phyloP scores from a whole-genome alignment of 2,888 invertebrate genomes.

The Trimorus sp. region DNA sequence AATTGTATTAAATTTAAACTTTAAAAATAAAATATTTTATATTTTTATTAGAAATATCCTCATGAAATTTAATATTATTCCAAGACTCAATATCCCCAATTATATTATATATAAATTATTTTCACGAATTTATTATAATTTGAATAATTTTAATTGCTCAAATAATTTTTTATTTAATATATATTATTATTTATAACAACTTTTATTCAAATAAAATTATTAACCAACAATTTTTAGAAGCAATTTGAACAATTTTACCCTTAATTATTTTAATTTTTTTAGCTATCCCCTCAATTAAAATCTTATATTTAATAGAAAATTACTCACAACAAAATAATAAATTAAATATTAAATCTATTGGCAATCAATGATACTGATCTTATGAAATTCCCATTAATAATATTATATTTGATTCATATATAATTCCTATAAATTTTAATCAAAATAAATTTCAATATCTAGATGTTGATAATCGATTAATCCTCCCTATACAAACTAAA shows the following conservation, averaged over 20 bases:
- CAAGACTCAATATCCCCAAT: slow-evolving; percentile 85
- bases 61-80: slow-evolving; percentile 72
- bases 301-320: slow-evolving; percentile 86
- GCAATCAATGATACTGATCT: slow-evolving; percentile 87
- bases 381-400: slow-evolving; percentile 84
- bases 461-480: slow-evolving; percentile 86
- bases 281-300: slow-evolving; percentile 84
- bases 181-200: slow-evolving; percentile 82
- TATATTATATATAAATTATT: slow-evolving; percentile 87
- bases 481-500: slow-evolving; percentile 84
- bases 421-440: slow-evolving; percentile 73
- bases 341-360: slow-evolving; percentile 85
- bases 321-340: slow-evolving; percentile 84
- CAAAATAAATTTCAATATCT: slow-evolving; percentile 85
- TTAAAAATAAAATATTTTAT: slow-evolving; percentile 84
- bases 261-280: slow-evolving; percentile 85
- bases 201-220: slow-evolving; percentile 84
- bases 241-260: slow-evolving; percentile 86
- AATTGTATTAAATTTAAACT: slow-evolving; percentile 86
- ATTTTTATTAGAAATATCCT: slow-evolving; percentile 83
- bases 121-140: slow-evolving; percentile 85
- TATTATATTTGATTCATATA: slow-evolving; percentile 85
- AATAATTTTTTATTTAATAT: slow-evolving; percentile 84
- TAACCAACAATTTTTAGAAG: slow-evolving; percentile 85
- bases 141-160: slow-evolving; percentile 85